These are phyloP conservation scores for Penelope pileata DNA, from an alignment of 2,113 vertebrate species.

Conservation along the genomic window DNA sequence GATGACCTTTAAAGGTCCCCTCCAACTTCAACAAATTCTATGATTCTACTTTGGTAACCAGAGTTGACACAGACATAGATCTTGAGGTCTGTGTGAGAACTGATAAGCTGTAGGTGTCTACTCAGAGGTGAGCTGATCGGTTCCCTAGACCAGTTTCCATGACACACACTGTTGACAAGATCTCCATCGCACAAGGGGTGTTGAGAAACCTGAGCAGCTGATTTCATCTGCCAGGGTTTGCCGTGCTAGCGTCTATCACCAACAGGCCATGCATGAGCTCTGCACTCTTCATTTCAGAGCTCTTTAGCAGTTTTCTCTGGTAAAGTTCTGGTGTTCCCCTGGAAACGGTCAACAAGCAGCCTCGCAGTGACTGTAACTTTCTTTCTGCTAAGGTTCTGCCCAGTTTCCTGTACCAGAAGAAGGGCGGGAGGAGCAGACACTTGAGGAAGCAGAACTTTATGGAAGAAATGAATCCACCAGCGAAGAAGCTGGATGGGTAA, in stretches of 20 bases:
- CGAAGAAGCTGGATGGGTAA: slow-evolving; percentile 43
- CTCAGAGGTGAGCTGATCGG: not conserved
- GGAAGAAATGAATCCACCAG: not conserved
- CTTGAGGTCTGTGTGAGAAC: not conserved
- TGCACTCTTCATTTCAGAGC: not conserved
- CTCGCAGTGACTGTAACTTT: not conserved
- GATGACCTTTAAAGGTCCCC: too few relatives aligned
- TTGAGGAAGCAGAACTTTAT: not conserved
- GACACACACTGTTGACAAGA: not conserved
- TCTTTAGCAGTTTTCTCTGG: not conserved
- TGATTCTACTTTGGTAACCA: not conserved
- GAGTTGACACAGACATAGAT: not conserved
- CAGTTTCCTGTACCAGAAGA: not conserved
- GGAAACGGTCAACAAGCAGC: not conserved
- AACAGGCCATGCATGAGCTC: not conserved
- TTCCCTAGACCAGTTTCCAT: not conserved
- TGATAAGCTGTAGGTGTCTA: not conserved
- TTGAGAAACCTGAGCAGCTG: not conserved
- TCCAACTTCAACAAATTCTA: too few relatives aligned
- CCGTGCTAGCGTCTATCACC: fast-evolving
- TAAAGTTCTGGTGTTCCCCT: not conserved
- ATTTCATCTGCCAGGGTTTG: not conserved
- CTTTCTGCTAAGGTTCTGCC: not conserved
- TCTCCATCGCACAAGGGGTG: fast-evolving
- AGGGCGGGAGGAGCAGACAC: not conserved